These are phyloP conservation scores for Limanda limanda DNA, from an alignment of 2,113 vertebrate species.

Conservation along the genomic window DNA sequence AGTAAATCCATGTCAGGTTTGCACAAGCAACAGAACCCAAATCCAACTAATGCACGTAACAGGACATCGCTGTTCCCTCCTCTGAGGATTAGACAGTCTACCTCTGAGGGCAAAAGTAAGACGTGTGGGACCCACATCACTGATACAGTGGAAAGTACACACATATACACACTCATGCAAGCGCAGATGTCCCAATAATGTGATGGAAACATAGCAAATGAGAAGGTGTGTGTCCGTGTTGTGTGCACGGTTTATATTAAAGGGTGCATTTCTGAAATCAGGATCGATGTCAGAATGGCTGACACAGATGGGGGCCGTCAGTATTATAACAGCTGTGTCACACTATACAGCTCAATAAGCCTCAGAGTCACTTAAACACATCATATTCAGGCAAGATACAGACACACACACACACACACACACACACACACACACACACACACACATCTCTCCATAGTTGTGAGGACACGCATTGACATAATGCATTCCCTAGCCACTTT, in stretches of 20 bases:
- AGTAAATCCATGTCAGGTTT: slow-evolving; percentile 37
- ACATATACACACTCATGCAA: too few relatives aligned
- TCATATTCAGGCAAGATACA: slow-evolving; percentile 19
- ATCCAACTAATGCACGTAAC: slow-evolving; percentile 38
- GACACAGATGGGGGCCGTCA: slow-evolving; percentile 44
- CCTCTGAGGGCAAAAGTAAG: neutral
- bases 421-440: neutral
- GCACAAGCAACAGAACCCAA: slow-evolving; percentile 24
- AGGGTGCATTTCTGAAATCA: slow-evolving; percentile 33
- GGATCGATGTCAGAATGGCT: slow-evolving; percentile 45
- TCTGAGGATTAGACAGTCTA: slow-evolving; percentile 43
- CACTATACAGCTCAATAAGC: slow-evolving; percentile 60
- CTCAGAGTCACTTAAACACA: slow-evolving; percentile 13
- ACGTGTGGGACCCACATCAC: slow-evolving; percentile 1
- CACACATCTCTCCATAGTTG: too few relatives aligned
- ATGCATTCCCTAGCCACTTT: too few relatives aligned
- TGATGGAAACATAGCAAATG: slow-evolving; percentile 11
- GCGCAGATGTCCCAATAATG: neutral
- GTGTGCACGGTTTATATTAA: slow-evolving; percentile 7
- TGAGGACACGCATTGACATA: too few relatives aligned
- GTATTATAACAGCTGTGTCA: slow-evolving; percentile 50
- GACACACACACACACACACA: neutral
- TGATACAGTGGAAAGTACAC: neutral
- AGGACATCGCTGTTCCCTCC: slow-evolving; percentile 28
- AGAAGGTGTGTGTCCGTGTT: neutral